Percentiles rank a stretch among this genome's conserved stretches.
Evolutionary conservation across 2,888 invertebrate species (phyloP).

Genomic region (Linyphia triangularis): DNA sequence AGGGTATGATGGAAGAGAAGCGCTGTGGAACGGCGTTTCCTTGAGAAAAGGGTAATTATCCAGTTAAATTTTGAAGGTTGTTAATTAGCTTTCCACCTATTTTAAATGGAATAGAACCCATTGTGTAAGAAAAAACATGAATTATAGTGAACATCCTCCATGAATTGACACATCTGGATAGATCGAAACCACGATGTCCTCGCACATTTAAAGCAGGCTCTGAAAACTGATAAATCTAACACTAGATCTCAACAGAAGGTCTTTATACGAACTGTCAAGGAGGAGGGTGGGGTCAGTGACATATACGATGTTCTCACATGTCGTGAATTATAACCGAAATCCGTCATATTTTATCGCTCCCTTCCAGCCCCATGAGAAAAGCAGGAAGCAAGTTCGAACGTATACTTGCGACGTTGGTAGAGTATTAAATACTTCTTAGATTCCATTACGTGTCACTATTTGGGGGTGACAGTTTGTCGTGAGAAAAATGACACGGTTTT

Average conservation of each 20-base stretch:
- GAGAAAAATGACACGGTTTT: slow-evolving; percentile 27
- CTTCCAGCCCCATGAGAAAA: background rate
- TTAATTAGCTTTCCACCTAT: too few species aligned
- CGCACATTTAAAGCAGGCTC: too few species aligned
- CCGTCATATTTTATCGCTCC: slow-evolving; percentile 39
- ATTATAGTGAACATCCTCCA: too few species aligned
- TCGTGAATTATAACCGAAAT: slow-evolving; percentile 57
- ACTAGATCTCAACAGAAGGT: background rate
- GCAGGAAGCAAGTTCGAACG: slow-evolving; percentile 1
- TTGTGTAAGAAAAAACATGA: too few species aligned
- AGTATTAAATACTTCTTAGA: slow-evolving; percentile 26
- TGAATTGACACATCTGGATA: too few species aligned
- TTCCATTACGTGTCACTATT: slow-evolving; percentile 13
- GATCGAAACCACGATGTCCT: too few species aligned
- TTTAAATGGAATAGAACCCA: too few species aligned
- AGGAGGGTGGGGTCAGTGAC: slow-evolving; percentile 29
- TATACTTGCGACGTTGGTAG: slow-evolving; percentile 22
- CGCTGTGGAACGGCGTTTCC: too few species aligned
- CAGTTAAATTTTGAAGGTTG: too few species aligned
- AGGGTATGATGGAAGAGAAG: too few species aligned
- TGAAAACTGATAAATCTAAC: too few species aligned
- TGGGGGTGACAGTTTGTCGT: background rate
- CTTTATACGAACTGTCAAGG: slow-evolving; percentile 1
- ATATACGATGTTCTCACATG: slow-evolving; percentile 36
- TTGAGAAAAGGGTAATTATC: too few species aligned